phyloP scores from a whole-genome alignment of 2,113 vertebrate genomes.

The Clupea harengus region DNA sequence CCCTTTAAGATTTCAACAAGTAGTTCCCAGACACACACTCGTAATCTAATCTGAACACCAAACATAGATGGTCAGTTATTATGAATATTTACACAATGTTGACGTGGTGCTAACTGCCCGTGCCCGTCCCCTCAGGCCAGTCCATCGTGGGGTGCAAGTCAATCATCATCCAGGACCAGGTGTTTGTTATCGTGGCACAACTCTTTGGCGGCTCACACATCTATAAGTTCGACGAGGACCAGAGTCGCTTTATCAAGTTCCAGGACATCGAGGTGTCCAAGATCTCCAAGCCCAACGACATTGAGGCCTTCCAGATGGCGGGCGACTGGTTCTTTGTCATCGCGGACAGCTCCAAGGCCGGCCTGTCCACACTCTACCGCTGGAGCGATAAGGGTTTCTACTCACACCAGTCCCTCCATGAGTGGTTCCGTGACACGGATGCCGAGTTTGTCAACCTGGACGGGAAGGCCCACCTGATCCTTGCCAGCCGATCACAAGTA shows the following conservation, averaged over 20 bases:
- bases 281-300: slow-evolving; percentile 97
- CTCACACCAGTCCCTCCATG: slow-evolving; percentile 91
- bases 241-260: slow-evolving; percentile 95
- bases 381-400: slow-evolving; percentile 98
- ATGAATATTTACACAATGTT: neutral
- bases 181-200: slow-evolving; percentile 96
- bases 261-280: slow-evolving; percentile 95
- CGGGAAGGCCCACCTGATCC: slow-evolving; percentile 87
- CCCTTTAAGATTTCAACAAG: no score
- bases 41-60: neutral
- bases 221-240: slow-evolving; percentile 94
- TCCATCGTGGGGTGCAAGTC: slow-evolving; percentile 97
- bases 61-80: neutral
- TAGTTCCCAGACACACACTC: no score
- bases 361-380: slow-evolving; percentile 94
- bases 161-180: slow-evolving; percentile 89
- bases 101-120: neutral
- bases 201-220: slow-evolving; percentile 98
- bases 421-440: slow-evolving; percentile 97
- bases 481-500: slow-evolving; percentile 84
- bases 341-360: slow-evolving; percentile 96
- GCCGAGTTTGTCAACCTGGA: slow-evolving; percentile 90
- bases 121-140: slow-evolving; percentile 77
- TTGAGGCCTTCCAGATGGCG: slow-evolving; percentile 92
- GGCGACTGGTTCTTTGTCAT: slow-evolving; percentile 91